Conservation (phyloP, 1,140 invertebrate genomes). For the Drosophila tsacasi region DNA sequence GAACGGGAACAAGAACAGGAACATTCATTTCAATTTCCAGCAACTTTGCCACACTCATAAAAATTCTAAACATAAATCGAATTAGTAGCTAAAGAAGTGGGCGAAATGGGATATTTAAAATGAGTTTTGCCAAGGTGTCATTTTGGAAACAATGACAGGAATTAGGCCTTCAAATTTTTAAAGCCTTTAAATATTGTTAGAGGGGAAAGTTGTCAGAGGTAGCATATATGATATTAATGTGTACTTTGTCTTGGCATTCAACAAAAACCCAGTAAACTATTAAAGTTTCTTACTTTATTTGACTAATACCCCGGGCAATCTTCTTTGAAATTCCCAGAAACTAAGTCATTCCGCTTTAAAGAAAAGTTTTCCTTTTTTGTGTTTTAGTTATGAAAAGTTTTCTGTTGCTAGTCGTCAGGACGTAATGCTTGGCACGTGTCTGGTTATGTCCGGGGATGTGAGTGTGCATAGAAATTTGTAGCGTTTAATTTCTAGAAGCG, state of each 20-base stretch:
- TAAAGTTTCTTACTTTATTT: neutral
- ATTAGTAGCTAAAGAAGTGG: constrained; percentile 47
- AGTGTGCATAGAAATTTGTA: constrained; percentile 15
- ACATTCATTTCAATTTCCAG: constrained; percentile 66
- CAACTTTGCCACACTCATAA: constrained; percentile 39
- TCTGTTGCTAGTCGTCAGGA: constrained; percentile 24
- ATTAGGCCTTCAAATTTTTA: neutral
- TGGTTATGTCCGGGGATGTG: constrained; percentile 2
- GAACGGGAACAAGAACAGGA: constrained; percentile 16
- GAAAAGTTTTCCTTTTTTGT: constrained; percentile 49
- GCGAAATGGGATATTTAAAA: constrained; percentile 16
- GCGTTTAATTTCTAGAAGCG: constrained; percentile 31
- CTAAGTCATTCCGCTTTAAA: constrained; percentile 3
- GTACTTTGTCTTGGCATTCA: neutral
- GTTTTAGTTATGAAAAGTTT: constrained; percentile 60
- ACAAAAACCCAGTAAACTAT: neutral
- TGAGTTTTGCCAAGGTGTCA: constrained; percentile 5
- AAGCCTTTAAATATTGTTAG: neutral
- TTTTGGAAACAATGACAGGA: neutral
- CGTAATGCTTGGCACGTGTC: constrained; percentile 51
- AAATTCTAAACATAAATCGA: constrained; percentile 71
- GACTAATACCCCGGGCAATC: neutral
- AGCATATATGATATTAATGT: neutral
- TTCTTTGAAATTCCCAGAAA: neutral
- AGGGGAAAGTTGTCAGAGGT: neutral